Conservation (phyloP, 2,888 invertebrate species). For the Colletes collaris region DNA sequence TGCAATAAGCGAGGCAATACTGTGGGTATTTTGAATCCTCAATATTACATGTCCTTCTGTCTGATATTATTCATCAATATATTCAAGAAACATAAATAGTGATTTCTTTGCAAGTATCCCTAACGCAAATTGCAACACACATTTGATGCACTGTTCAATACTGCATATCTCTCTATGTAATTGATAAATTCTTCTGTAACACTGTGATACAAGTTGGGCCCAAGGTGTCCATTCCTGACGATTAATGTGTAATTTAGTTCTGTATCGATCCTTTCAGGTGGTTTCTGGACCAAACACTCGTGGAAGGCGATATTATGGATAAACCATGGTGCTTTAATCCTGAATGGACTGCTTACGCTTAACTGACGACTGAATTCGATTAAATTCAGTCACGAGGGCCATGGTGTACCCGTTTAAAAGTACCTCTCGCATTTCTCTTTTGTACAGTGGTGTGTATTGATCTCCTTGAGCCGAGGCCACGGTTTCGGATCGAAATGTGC, state of each 20-base stretch:
- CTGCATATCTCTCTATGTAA: too few species aligned
- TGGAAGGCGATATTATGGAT: slow-evolving; percentile 6
- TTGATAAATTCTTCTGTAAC: too few species aligned
- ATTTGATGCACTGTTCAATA: too few species aligned
- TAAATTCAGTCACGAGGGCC: slow-evolving; percentile 1
- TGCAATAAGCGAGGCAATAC: too few species aligned
- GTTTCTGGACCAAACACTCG: slow-evolving; percentile 4
- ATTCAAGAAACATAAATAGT: too few species aligned
- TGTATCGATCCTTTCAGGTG: slow-evolving; percentile 48
- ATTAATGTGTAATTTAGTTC: not conserved
- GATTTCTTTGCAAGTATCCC: too few species aligned
- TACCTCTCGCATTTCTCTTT: not conserved
- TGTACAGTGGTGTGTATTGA: slow-evolving; percentile 8
- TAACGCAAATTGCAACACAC: too few species aligned
- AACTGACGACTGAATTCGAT: slow-evolving; percentile 25
- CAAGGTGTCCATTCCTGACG: too few species aligned
- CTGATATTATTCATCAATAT: too few species aligned
- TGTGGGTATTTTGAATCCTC: too few species aligned
- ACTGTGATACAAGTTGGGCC: too few species aligned
- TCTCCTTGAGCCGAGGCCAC: not conserved
- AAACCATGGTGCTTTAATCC: not conserved
- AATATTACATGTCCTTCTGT: too few species aligned
- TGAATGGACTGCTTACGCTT: slow-evolving; percentile 53
- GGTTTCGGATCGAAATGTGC: slow-evolving; percentile 1
- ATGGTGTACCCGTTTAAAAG: not conserved